Base-by-base conservation (phyloP, 37 sponge, comb jelly and placozoan species). In the Dysidea cf. avara region DNA sequence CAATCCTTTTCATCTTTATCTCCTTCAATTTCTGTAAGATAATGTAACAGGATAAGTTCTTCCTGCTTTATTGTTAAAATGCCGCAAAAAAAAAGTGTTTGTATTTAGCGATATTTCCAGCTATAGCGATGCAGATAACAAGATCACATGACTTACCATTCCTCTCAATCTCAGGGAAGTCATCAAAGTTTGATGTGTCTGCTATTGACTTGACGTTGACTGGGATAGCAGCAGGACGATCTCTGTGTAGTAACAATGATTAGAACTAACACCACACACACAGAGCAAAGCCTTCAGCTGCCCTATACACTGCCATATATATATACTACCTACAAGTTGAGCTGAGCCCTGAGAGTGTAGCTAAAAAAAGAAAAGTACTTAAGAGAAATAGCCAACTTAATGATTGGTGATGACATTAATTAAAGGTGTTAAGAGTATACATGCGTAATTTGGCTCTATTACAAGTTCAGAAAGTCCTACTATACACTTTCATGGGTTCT, bases 101-200 rank as follows among this genome's bases (percentile, higher is more conserved):
- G 52, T 13, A 50, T 13, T 13, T 13, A 50, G 52, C 16, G 52
- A 17, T 12, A 28, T 25, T n/a, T 9, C 17, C 9, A n/a, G 60
- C 14, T 11, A n/a, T 21, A 57, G 60, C 9, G 60, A 57, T 21
- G 22, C 26, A 57, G 60, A 57, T 21, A 20, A 57, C 26, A 57
- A 28, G 22, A 57, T 12, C 7, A 29, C 3, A 31, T 3, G n/a
- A 67, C 80, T 50, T 21, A 81, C 82, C 56, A 53, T 64, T 73
- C 25, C 79, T 76, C 48, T 77, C 38, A 14, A 78, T 58, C 20
- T 90, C 88, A 5, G 87, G 75, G 72, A 97, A 97, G 55, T 93
- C 94, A 65, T 97, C 97, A 68, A 97, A 97, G 80, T 97, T 97
- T 2, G 94, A 93, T 6, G 97, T 97, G 68, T 97, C 97, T 59